Percentiles rank a stretch among this genome's conserved stretches.
These are phyloP conservation scores for Jacana jacana DNA, from an alignment of 2,113 vertebrate genomes.

Conservation along the genomic window DNA sequence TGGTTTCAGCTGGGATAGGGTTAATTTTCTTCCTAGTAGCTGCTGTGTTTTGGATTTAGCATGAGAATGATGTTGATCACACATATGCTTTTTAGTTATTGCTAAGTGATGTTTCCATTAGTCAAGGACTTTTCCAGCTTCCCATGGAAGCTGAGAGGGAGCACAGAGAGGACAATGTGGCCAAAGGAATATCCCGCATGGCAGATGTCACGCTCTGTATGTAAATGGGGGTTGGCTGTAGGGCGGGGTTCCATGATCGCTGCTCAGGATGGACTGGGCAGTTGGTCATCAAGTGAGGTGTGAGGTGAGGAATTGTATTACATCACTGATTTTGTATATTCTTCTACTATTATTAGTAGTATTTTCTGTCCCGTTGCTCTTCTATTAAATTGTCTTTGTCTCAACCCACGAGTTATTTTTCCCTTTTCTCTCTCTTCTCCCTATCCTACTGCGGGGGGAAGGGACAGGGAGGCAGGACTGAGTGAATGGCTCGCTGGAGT, in stretches of 20 bases:
- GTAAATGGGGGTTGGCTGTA: neutral
- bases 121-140: neutral
- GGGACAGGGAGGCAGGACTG: neutral
- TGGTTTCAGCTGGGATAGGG: neutral
- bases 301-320: neutral
- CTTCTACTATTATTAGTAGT: neutral
- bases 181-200: neutral
- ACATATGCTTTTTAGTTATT: neutral
- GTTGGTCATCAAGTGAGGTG: neutral
- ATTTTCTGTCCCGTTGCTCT: neutral
- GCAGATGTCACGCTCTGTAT: neutral
- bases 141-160: neutral
- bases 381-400: neutral
- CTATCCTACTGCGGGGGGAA: neutral
- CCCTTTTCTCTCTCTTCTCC: neutral
- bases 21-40: neutral
- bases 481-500: neutral
- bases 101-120: neutral
- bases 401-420: neutral
- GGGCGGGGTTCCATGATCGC: neutral
- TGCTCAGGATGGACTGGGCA: neutral
- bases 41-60: neutral
- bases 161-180: neutral
- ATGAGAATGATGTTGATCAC: neutral
- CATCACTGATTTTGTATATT: neutral